These are phyloP conservation scores for Pentalonia nigronervosa DNA, from an alignment of 1,140 invertebrate genomes.

Conservation along the genomic window DNA sequence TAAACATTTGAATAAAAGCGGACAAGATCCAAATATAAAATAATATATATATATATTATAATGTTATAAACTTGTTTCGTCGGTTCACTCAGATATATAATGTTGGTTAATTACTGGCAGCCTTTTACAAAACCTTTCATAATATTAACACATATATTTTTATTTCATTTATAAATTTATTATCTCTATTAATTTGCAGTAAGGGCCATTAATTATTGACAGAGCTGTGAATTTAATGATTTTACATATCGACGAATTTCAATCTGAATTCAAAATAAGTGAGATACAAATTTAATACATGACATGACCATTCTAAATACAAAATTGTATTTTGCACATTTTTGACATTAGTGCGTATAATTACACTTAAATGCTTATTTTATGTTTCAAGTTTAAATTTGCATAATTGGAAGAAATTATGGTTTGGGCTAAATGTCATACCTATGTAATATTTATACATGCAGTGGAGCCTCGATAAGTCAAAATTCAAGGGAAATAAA, in stretches of 20 bases:
- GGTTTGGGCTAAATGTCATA: too few relatives aligned
- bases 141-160: conserved; percentile 1
- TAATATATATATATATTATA: conserved; percentile 3
- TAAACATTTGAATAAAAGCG: neutral
- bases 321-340: neutral
- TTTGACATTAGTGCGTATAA: neutral
- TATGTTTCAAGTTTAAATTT: neutral
- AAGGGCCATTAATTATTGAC: neutral
- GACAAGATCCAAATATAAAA: conserved; percentile 6
- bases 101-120: neutral
- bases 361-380: neutral
- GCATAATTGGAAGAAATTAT: neutral
- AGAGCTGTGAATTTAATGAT: neutral
- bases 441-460: too few relatives aligned
- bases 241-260: neutral
- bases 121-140: neutral
- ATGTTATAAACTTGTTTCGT: neutral
- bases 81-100: neutral
- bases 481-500: too few relatives aligned
- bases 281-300: neutral
- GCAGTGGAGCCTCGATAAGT: too few relatives aligned
- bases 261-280: neutral
- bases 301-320: neutral
- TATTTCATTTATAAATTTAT: neutral
- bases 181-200: neutral